Evolutionary conservation across 2,797 vertebrate species (phyloP), one percentile per base, ranked within the genome.

Genomic region (Anableps anableps): DNA sequence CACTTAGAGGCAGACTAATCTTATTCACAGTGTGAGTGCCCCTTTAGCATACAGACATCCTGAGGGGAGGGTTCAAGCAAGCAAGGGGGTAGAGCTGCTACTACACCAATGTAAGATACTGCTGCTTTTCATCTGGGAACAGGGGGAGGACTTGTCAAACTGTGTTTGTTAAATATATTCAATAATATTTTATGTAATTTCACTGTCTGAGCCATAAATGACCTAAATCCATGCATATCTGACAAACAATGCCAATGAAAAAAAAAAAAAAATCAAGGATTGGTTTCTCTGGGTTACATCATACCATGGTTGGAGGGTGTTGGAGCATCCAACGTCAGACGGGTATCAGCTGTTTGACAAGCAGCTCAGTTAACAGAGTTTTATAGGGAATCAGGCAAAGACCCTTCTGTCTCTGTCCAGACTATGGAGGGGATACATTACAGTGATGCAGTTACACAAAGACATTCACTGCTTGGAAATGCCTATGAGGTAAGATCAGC

Each of bases 1-100:
- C 94, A 95, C 93, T 95, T 84, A 85, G 92, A 94, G 93, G 94
- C 91, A 92, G 92, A 91, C 94, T 95, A 95, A 96, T 95, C 94
- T 94, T 93, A 94, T 96, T 95, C 95, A 93, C 95, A 94, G 93
- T 93, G 91, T 92, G 95, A 95, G 95, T 94, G 94, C 87, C 92
- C 93, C 92, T 95, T 95, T 93, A 95, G 95, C 94, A 94, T 94
- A 91, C 91, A 94, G 91, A 94, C 92, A 89, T 92, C 93, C 94
- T 38, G 87, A 93, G 95, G 95, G 93, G 89, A 94, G 90, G 92
- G 92, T 93, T 93, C 89, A 86, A 88, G 93, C 84, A 48, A 83
- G 68, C 68, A 71, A 88, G 83, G 76, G 90, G 87, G 88, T 87
- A 92, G 88, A 91, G 89, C 87, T 86, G 89, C 89, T 76, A 73